A percentile compares a stretch with the other conserved stretches of the same genome.
Evolutionary conservation across 2,888 invertebrate species (phyloP).

Genomic region (Anagyrus pseudococci): DNA sequence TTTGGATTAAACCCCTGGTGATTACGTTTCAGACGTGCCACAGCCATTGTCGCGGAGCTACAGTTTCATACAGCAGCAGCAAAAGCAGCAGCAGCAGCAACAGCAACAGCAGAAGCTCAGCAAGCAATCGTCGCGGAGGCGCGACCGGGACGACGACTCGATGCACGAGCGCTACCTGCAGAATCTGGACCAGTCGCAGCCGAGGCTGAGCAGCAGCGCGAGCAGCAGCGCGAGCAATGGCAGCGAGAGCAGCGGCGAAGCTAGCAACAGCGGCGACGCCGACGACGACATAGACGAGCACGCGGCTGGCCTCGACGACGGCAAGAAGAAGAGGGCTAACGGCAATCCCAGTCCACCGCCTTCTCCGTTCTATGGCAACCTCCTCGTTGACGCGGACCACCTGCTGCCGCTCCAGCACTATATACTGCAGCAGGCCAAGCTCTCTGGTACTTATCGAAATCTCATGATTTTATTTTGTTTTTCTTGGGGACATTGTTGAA

Average conservation of each 20-base stretch:
- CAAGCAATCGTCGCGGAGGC: slow-evolving; percentile 52
- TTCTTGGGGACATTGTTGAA: no score
- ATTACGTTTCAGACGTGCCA: slow-evolving; percentile 51
- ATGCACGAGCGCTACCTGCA: slow-evolving; percentile 82
- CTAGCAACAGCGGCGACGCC: slow-evolving; percentile 47
- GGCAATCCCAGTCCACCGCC: slow-evolving; percentile 60
- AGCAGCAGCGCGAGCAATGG: slow-evolving; percentile 53
- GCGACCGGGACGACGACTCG: slow-evolving; percentile 76
- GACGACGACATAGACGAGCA: slow-evolving; percentile 54
- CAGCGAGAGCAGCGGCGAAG: slow-evolving; percentile 51
- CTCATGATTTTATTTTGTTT: neutral
- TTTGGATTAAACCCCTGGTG: neutral
- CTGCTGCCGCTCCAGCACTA: slow-evolving; percentile 86
- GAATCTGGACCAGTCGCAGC: slow-evolving; percentile 57
- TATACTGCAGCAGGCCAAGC: slow-evolving; percentile 84
- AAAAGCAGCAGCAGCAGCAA: slow-evolving; percentile 59
- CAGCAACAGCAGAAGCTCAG: slow-evolving; percentile 47
- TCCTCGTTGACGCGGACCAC: slow-evolving; percentile 66
- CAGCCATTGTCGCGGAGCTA: slow-evolving; percentile 67
- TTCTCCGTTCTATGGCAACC: slow-evolving; percentile 57
- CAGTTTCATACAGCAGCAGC: slow-evolving; percentile 63
- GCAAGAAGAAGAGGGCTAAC: slow-evolving; percentile 57
- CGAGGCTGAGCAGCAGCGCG: slow-evolving; percentile 53
- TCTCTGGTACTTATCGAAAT: slow-evolving; percentile 65
- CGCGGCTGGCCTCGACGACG: slow-evolving; percentile 53